Conservation (phyloP, 2,888 invertebrate species). For the Ochropleura leucogaster region DNA sequence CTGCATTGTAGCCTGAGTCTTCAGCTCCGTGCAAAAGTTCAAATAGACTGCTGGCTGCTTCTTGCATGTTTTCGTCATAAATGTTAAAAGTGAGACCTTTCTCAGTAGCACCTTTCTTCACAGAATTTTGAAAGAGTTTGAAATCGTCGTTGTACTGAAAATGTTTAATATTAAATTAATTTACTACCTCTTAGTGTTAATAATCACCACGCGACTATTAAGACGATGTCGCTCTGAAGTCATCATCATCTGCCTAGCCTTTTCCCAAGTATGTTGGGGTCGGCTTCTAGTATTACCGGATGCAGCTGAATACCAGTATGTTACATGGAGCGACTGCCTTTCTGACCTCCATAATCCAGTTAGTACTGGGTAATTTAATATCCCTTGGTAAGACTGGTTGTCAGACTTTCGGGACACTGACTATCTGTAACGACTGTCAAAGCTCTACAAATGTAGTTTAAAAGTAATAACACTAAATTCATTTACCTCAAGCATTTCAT, state of each 20-base stretch:
- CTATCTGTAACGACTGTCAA: too few species aligned
- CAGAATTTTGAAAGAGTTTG: constrained; percentile 70
- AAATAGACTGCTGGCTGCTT: constrained; percentile 85
- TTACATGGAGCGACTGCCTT: too few species aligned
- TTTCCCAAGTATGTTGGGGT: too few species aligned
- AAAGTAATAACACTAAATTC: not conserved
- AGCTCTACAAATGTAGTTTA: too few species aligned
- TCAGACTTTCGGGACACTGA: too few species aligned
- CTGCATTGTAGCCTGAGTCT: constrained; percentile 74
- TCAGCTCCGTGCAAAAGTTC: constrained; percentile 82
- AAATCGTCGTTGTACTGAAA: constrained; percentile 78
- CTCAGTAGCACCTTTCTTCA: constrained; percentile 74
- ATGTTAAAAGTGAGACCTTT: constrained; percentile 86
- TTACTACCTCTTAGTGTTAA: not conserved
- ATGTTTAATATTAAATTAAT: constrained; percentile 7
- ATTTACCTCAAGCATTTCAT: constrained; percentile 54
- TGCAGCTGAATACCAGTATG: too few species aligned
- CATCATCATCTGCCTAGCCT: not conserved
- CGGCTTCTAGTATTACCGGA: too few species aligned
- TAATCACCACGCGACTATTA: not conserved
- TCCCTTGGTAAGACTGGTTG: too few species aligned
- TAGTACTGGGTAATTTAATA: too few species aligned
- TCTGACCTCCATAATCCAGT: too few species aligned
- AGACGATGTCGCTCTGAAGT: not conserved
- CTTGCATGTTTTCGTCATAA: constrained; percentile 86